Conservation (phyloP, 2,888 invertebrate species). For the Luperina nickerlii region DNA sequence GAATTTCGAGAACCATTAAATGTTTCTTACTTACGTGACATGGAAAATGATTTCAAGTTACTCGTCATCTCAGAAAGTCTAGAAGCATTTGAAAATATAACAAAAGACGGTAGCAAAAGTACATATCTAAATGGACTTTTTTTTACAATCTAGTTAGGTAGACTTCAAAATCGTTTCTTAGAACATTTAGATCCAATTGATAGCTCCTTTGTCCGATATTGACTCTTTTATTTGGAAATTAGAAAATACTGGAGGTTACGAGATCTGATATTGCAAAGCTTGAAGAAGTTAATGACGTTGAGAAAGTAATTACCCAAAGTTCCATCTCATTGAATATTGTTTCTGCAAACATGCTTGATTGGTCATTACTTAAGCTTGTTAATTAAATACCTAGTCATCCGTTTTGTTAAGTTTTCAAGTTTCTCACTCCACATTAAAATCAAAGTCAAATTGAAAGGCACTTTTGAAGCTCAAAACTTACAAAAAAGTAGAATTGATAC, state of each 20-base stretch:
- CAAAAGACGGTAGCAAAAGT: constrained; percentile 29
- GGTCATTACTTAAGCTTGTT: constrained; percentile 6
- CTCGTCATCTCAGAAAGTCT: neutral
- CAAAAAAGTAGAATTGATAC: too few species aligned
- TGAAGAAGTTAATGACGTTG: neutral
- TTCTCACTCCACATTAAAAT: neutral
- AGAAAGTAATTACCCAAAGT: constrained; percentile 31
- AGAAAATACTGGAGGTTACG: constrained; percentile 2
- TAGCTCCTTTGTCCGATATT: constrained; percentile 10
- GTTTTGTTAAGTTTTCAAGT: neutral
- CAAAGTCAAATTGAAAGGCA: too few species aligned
- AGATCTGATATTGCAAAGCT: neutral
- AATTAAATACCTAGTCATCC: constrained; percentile 8
- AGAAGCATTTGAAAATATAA: neutral
- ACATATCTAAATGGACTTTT: constrained; percentile 7
- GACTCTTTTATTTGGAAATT: constrained; percentile 20
- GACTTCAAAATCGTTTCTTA: constrained; percentile 26
- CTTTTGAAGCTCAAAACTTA: too few species aligned
- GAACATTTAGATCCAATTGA: constrained; percentile 9
- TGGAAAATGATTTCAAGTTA: neutral
- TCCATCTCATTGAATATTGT: constrained; percentile 27
- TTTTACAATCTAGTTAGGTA: constrained; percentile 19
- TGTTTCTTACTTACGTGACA: neutral
- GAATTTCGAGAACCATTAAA: neutral
- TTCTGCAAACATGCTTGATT: constrained; percentile 27